Evolutionary conservation across 2,113 vertebrate genomes (phyloP).

Genomic region (Calidris pugnax): DNA sequence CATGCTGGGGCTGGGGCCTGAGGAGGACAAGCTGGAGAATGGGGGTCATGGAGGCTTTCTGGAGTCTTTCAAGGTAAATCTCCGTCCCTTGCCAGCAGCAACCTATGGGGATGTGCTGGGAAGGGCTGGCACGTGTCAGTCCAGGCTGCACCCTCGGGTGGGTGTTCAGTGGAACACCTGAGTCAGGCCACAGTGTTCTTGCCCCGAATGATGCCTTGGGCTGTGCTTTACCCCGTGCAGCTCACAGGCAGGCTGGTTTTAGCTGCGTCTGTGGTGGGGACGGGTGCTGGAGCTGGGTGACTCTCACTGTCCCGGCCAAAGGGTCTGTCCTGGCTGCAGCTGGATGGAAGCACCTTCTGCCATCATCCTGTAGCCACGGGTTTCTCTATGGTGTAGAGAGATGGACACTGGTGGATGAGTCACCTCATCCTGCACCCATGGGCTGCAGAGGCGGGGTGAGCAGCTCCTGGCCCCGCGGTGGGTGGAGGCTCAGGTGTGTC

Average conservation of each 20-base stretch:
- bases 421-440: accelerated
- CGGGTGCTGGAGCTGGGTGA: accelerated
- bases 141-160: accelerated
- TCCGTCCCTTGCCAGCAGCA: not conserved
- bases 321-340: not conserved
- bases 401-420: not conserved
- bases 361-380: accelerated
- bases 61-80: constrained; percentile 92
- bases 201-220: accelerated
- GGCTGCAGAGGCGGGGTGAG: not conserved
- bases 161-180: accelerated
- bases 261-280: too few relatives aligned
- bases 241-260: not conserved
- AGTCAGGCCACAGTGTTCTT: not conserved
- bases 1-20: constrained; percentile 87
- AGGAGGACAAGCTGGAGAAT: constrained; percentile 92
- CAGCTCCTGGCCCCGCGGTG: not conserved
- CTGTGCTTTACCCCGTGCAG: accelerated
- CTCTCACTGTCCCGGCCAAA: accelerated
- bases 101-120: not conserved
- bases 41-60: constrained; percentile 91
- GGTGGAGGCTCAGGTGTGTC: not conserved
- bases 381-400: accelerated
- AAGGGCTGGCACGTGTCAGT: not conserved
- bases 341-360: not conserved